phyloP scores from a whole-genome alignment of 1,140 invertebrate species.

The Araneus ventricosus region DNA sequence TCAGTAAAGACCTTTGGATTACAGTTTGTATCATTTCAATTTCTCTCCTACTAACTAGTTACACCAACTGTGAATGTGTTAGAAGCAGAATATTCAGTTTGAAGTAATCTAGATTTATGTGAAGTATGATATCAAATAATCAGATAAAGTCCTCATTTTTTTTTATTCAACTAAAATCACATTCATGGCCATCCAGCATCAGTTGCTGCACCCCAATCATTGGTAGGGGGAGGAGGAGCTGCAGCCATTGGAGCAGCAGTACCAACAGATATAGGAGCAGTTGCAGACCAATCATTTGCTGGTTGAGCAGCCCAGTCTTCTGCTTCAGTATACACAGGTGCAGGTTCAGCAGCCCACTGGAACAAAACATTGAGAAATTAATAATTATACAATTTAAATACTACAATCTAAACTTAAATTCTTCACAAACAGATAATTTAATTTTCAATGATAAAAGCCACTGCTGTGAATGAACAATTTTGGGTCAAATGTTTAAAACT shows the following conservation, averaged over 20 bases:
- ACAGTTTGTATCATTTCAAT: too few relatives aligned
- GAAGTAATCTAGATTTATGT: not conserved
- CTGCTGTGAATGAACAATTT: not conserved
- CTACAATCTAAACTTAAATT: too few relatives aligned
- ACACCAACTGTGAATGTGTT: too few relatives aligned
- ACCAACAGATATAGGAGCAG: slow-evolving; percentile 76
- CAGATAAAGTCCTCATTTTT: not conserved
- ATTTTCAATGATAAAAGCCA: not conserved
- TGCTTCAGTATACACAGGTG: slow-evolving; percentile 71
- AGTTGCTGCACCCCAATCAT: slow-evolving; percentile 78
- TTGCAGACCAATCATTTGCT: slow-evolving; percentile 76
- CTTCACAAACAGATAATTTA: not conserved
- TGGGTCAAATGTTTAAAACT: slow-evolving; percentile 26
- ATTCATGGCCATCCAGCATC: slow-evolving; percentile 62
- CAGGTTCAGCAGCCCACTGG: slow-evolving; percentile 76
- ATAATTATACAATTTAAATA: too few relatives aligned
- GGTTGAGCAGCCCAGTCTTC: slow-evolving; percentile 78
- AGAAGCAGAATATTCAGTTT: too few relatives aligned
- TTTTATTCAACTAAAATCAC: slow-evolving; percentile 53
- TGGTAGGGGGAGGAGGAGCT: slow-evolving; percentile 63
- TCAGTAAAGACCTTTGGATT: too few relatives aligned
- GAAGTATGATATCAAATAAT: not conserved
- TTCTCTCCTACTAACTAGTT: too few relatives aligned
- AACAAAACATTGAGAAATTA: too few relatives aligned
- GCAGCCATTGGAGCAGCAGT: slow-evolving; percentile 38